Base-by-base conservation (phyloP, 2,888 invertebrate genomes). In the Aspidiotus destructor region DNA sequence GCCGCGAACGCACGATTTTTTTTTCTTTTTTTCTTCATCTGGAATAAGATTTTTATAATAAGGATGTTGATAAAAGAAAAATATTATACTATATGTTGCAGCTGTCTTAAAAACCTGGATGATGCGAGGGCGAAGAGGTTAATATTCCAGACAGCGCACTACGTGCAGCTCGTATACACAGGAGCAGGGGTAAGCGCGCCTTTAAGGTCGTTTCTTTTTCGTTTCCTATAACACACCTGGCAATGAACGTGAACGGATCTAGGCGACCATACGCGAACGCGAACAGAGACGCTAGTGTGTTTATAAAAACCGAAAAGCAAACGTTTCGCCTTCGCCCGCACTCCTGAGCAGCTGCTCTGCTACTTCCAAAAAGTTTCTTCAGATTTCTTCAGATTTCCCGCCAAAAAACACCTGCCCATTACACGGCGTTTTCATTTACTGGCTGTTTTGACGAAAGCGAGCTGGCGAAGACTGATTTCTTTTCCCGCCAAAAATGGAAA, bases 301-400 rank as follows among this genome's bases (percentile, higher is more conserved):
- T 48, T 48, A 63, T 61, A 61, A 44, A 61, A 62, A 63, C 52
- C 63, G 40, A 63, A 62, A 63, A 15, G 63, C 54, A 63, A 63
- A 53, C 63, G 63, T 63, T 28, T 28, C 28, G 28, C 28, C 28
- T 28, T 63, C 63, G 54, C 63, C 63, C 63, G 63, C 63, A 63
- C 63, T 55, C 48, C 53, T 8, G 15, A 63, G 54, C 63, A 63
- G 63, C 63, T 63, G 63, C 63, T 48, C 6, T 48, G 28, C n/a
- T 48, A n/a, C 48, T 63, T 41, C 63, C 52, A 54, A 28, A 63
- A 63, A 63, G 63, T 63, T 63, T 53, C 63, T 63, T 63, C 63
- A 63, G 63, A 63, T 63, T 63, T 63, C 63, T 63, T 63, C 63
- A 63, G 63, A 63, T 63, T 63, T 63, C 63, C 63, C 63, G 63